Evolutionary conservation across 2,797 vertebrate species (phyloP), one percentile per base, ranked within the genome.

Genomic region (Phataginus tricuspis): DNA sequence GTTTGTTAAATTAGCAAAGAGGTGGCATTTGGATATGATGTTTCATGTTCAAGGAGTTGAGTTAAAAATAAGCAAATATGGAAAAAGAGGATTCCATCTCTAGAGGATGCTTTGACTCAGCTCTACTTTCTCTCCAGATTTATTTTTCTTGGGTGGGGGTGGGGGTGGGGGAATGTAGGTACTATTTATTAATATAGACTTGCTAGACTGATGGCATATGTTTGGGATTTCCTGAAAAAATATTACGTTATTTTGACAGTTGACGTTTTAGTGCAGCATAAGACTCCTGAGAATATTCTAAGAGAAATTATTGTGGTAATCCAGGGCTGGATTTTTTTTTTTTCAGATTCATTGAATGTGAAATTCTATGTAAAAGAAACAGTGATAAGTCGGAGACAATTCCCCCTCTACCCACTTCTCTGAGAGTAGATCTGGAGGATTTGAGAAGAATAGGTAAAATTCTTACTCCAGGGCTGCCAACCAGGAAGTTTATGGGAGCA

Each of bases 211-310:
- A 71, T 21, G 75, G 14, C 21, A 75, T 71, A 74, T n/a, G 13
- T 95, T 69, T 88, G 39, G 53, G 63, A 80, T 79, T 86, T 93
- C 27, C 82, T 91, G 89, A 55, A 84, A 96, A 90, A 78, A 72
- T 61, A 72, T 91, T 57, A 53, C 61, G 51, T 64, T 91, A 53
- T 95, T 90, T 91, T 77, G 51, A 68, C 42, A 79, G 21, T 78
- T 94, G 57, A 5, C 66, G n/a, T 72, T 69, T 90, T 95, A 88
- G 66, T 64, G 71, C 13, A 68, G 83, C 14, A 71, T 55, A 64
- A 64, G 37, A 86, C 8, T 89, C 31, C 25, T 14, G 68, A 91
- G 79, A 59, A 87, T 84, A 68, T 68, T 83, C 39, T 89, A 61
- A 95, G 68, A 89, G 45, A 71, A 83, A 34, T 86, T 74, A 29